Percentiles rank a stretch among this genome's conserved stretches.
These are phyloP conservation scores for Osmerus eperlanus DNA, from an alignment of 2,113 vertebrate genomes.

Conservation along the genomic window DNA sequence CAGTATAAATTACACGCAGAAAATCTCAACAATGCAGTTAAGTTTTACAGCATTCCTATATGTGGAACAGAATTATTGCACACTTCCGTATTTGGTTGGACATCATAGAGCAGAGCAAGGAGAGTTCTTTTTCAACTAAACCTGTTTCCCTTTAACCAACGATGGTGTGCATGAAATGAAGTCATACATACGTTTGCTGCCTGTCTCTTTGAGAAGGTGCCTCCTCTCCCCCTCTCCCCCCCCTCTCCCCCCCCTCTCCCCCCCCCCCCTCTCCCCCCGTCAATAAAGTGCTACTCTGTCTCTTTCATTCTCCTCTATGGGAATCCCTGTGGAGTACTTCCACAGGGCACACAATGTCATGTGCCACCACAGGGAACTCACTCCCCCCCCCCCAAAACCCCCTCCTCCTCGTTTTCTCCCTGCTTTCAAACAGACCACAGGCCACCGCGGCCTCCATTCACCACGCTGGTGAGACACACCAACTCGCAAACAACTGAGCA, in stretches of 20 bases:
- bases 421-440: constrained; percentile 18
- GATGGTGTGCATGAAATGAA: too few species aligned
- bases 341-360: constrained; percentile 56
- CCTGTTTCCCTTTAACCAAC: too few species aligned
- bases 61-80: too few species aligned
- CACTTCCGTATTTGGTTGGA: too few species aligned
- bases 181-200: too few species aligned
- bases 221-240: too few species aligned
- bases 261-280: constrained; percentile 22
- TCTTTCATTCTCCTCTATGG: constrained; percentile 32
- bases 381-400: background rate
- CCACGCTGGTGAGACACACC: constrained; percentile 2
- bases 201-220: too few species aligned
- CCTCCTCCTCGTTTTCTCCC: background rate
- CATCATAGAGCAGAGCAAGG: too few species aligned
- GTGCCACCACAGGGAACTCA: constrained; percentile 31
- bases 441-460: background rate
- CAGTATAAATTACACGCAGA: background rate
- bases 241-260: background rate
- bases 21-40: background rate
- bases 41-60: background rate
- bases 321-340: constrained; percentile 49
- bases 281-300: too few species aligned
- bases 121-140: too few species aligned
- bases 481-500: constrained; percentile 15